Conservation (phyloP, 2,888 invertebrate genomes). For the Sesia bembeciformis region DNA sequence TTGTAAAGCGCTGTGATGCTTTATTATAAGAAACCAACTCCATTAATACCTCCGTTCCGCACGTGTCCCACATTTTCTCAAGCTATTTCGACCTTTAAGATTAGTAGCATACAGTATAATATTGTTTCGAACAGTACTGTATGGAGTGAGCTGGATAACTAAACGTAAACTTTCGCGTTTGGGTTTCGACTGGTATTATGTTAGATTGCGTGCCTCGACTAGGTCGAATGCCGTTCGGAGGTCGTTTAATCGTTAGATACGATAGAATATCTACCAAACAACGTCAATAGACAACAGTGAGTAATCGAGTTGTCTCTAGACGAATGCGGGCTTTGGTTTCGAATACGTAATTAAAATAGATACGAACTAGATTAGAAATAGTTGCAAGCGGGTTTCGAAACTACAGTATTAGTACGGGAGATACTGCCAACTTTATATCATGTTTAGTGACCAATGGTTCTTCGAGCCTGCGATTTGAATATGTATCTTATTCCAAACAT, state of each 20-base stretch:
- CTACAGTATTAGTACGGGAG: slow-evolving; percentile 16
- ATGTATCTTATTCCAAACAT: too few species aligned
- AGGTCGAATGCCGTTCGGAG: slow-evolving; percentile 72
- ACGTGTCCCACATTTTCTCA: slow-evolving; percentile 48
- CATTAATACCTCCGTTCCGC: slow-evolving; percentile 73
- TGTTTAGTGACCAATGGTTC: slow-evolving; percentile 33
- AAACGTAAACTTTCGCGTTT: slow-evolving; percentile 70
- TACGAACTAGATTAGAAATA: slow-evolving; percentile 51
- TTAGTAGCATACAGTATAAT: slow-evolving; percentile 18
- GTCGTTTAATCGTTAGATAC: slow-evolving; percentile 59
- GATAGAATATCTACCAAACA: slow-evolving; percentile 27
- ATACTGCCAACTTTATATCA: slow-evolving; percentile 21
- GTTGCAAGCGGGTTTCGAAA: slow-evolving; percentile 48
- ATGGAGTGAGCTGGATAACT: slow-evolving; percentile 23
- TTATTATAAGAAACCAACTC: slow-evolving; percentile 43
- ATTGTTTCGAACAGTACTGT: slow-evolving; percentile 3
- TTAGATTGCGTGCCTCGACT: slow-evolving; percentile 61
- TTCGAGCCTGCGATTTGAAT: slow-evolving; percentile 4
- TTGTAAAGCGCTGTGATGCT: slow-evolving; percentile 54
- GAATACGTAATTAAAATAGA: slow-evolving; percentile 50
- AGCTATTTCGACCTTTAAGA: slow-evolving; percentile 37
- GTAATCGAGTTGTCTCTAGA: slow-evolving; percentile 31
- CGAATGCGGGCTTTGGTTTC: slow-evolving; percentile 29
- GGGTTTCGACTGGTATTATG: slow-evolving; percentile 56
- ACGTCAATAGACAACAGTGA: slow-evolving; percentile 28